Evolutionary conservation across 2,888 invertebrate genomes (phyloP).

Genomic region (Calameuta pallipes): DNA sequence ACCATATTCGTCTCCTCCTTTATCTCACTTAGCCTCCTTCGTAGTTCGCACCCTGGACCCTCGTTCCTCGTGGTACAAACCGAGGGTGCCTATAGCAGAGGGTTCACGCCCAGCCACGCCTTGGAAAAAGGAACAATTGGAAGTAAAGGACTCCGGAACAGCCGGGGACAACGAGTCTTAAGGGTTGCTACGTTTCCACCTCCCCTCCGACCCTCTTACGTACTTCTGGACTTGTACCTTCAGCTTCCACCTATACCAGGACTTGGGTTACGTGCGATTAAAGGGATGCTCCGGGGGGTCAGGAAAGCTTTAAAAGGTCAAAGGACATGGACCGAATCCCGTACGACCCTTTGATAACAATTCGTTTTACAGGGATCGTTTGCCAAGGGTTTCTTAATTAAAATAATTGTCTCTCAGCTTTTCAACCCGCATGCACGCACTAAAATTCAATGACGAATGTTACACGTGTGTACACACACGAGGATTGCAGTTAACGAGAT

Average conservation of each 20-base stretch:
- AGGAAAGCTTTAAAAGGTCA: neutral
- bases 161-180: slow-evolving; percentile 5
- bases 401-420: no score
- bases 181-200: neutral
- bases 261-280: neutral
- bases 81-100: neutral
- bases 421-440: no score
- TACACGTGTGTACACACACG: no score
- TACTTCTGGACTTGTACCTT: neutral
- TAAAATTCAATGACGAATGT: neutral
- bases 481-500: neutral
- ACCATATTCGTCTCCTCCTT: slow-evolving; percentile 37
- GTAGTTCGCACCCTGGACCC: neutral
- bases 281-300: neutral
- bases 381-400: no score
- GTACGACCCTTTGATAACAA: neutral
- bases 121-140: neutral
- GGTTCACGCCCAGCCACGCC: slow-evolving; percentile 9
- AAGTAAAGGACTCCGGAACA: slow-evolving; percentile 1
- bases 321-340: neutral
- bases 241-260: neutral
- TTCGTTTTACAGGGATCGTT: no score
- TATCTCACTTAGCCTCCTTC: slow-evolving; percentile 38
- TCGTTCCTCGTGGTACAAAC: neutral
- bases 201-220: neutral